Evolutionary conservation across 2,888 invertebrate species (phyloP), one percentile per base, ranked within the genome.

Genomic region (Chalcis sispes): DNA sequence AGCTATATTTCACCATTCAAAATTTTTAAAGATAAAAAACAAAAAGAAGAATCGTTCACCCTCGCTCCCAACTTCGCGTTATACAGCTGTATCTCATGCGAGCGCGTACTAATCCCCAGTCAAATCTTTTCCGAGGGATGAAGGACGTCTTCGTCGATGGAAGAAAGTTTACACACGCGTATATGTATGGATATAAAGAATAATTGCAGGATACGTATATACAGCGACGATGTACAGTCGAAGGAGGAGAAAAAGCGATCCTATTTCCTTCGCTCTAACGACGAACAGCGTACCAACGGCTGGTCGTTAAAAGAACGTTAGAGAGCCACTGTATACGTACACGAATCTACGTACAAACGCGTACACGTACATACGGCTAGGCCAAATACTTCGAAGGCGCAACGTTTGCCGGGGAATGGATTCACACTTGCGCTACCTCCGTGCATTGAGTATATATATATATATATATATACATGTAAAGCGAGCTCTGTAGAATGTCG

Each of bases 301-400:
- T 75, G 80, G 77, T 80, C 82, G 79, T 82, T 81, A 79, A 81
- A 80, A 79, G 72, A 80, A 70, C 77, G 72, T 80, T 79, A 81
- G 78, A 77, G 74, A 75, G 40, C 13, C 56, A 48, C 72, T 54
- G n/a, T n/a, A n/a, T n/a, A n/a, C n/a, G n/a, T n/a, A n/a, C n/a
- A n/a, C n/a, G n/a, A n/a, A n/a, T n/a, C n/a, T n/a, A n/a, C n/a
- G n/a, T n/a, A n/a, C n/a, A n/a, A n/a, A n/a, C n/a, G n/a, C n/a
- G n/a, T n/a, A n/a, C n/a, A n/a, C n/a, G n/a, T n/a, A n/a, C n/a
- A n/a, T n/a, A n/a, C n/a, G n/a, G n/a, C n/a, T n/a, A n/a, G n/a
- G n/a, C 32, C 69, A 36, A 69, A 62, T 36, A 67, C 23, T 50
- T 32, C 27, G 40, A 23, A 10, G 10, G 36, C 36, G 36, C 5